Conservation (phyloP, 2,888 invertebrate genomes). For the Beris morrisii region DNA sequence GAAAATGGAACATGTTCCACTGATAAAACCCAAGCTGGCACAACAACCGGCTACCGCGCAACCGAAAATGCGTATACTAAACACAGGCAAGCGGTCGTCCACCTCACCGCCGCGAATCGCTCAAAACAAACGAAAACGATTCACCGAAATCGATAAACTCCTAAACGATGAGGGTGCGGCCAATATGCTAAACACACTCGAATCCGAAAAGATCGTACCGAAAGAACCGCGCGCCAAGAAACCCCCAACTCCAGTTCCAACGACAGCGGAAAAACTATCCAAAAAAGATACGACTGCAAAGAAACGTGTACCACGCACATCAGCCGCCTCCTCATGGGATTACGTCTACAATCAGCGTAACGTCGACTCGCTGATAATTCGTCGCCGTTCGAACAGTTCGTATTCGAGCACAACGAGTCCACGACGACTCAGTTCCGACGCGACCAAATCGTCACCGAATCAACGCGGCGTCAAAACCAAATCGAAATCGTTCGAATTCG, state of each 20-base stretch:
- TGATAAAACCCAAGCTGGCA: not conserved
- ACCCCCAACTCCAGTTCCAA: constrained; percentile 40
- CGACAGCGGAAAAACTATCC: constrained; percentile 44
- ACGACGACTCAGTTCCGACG: constrained; percentile 61
- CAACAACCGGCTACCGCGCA: constrained; percentile 33
- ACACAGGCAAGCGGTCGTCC: constrained; percentile 29
- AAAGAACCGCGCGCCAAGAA: constrained; percentile 38
- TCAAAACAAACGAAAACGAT: constrained; percentile 59
- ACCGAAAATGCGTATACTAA: constrained; percentile 44
- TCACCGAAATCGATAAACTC: constrained; percentile 74
- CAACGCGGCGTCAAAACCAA: not conserved
- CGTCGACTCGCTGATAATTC: constrained; percentile 78
- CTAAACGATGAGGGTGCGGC: constrained; percentile 85
- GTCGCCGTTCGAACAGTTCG: constrained; percentile 81
- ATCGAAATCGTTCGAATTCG: constrained; percentile 49
- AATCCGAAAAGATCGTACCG: constrained; percentile 50
- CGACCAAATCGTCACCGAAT: constrained; percentile 17
- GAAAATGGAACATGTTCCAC: not conserved
- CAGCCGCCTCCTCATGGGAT: constrained; percentile 56
- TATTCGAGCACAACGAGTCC: constrained; percentile 75
- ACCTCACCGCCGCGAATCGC: constrained; percentile 33
- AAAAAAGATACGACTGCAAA: constrained; percentile 19
- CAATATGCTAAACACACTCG: constrained; percentile 80
- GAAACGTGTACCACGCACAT: constrained; percentile 42
- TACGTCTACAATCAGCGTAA: constrained; percentile 65